Percentiles rank a stretch among this genome's conserved stretches.
Evolutionary conservation across 2,113 vertebrate genomes (phyloP).

Genomic region (Tyrannus savana): DNA sequence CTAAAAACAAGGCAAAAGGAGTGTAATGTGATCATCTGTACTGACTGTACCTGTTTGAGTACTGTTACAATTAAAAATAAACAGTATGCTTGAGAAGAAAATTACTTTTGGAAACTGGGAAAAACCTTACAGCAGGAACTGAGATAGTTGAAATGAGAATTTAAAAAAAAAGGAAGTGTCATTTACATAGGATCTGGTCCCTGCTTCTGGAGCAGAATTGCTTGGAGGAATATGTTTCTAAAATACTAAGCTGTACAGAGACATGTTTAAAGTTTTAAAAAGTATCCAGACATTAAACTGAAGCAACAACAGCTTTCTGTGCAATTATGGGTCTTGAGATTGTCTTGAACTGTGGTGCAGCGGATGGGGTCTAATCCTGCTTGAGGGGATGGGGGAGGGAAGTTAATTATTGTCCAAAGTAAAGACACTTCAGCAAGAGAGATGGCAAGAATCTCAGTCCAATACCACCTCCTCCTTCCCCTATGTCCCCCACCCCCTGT

Average conservation of each 20-base stretch:
- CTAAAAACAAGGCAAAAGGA: neutral
- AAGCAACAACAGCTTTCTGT: neutral
- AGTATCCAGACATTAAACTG: neutral
- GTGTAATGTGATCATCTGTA: neutral
- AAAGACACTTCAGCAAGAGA: neutral
- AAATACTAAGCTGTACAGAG: neutral
- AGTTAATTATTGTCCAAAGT: neutral
- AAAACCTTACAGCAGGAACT: neutral
- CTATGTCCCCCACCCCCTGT: no score
- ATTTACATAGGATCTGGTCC: neutral
- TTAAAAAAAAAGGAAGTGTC: neutral
- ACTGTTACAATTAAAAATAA: neutral
- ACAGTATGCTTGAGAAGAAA: neutral
- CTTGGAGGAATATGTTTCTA: neutral
- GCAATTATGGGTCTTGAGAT: neutral
- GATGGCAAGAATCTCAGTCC: neutral
- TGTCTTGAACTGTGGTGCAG: neutral
- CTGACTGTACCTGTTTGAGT: neutral
- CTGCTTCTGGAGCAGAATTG: neutral
- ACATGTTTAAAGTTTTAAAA: neutral
- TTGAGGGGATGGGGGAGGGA: accelerated
- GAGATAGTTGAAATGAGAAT: neutral
- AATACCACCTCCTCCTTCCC: no score
- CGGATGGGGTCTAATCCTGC: neutral
- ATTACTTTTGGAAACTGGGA: neutral